Evolutionary conservation across 2,113 vertebrate genomes (phyloP).

Genomic region (Porphyrio hochstetteri): DNA sequence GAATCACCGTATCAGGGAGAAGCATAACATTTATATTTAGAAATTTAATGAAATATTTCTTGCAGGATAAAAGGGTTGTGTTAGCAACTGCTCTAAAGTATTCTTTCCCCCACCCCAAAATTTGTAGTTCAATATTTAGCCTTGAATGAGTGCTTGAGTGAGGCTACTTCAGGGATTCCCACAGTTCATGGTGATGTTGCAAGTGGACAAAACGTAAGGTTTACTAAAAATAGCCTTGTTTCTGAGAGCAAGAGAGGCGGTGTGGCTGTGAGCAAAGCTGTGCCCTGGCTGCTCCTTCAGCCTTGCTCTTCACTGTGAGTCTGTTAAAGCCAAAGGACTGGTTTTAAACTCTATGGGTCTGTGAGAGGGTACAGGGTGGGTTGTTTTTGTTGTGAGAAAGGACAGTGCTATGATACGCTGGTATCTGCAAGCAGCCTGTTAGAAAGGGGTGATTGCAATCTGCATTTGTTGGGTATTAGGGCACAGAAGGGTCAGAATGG

Average conservation of each 20-base stretch:
- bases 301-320: not conserved
- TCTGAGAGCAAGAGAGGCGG: not conserved
- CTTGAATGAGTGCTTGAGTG: not conserved
- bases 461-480: not conserved
- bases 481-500: not conserved
- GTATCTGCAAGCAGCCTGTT: not conserved
- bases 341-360: not conserved
- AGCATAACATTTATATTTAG: not conserved
- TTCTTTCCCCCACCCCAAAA: fast-evolving
- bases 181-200: not conserved
- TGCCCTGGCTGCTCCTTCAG: not conserved
- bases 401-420: not conserved
- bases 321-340: not conserved
- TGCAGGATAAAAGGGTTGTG: not conserved
- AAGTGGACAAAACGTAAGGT: not conserved
- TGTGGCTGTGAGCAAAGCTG: not conserved
- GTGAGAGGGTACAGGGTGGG: not conserved
- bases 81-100: not conserved
- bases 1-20: fast-evolving
- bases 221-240: not conserved
- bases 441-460: slow-evolving; percentile 16
- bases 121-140: not conserved
- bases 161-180: not conserved
- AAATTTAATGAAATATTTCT: not conserved
- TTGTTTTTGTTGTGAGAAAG: not conserved